These are phyloP conservation scores for Xylocampa areola DNA, from an alignment of 2,888 invertebrate genomes.

Conservation along the genomic window DNA sequence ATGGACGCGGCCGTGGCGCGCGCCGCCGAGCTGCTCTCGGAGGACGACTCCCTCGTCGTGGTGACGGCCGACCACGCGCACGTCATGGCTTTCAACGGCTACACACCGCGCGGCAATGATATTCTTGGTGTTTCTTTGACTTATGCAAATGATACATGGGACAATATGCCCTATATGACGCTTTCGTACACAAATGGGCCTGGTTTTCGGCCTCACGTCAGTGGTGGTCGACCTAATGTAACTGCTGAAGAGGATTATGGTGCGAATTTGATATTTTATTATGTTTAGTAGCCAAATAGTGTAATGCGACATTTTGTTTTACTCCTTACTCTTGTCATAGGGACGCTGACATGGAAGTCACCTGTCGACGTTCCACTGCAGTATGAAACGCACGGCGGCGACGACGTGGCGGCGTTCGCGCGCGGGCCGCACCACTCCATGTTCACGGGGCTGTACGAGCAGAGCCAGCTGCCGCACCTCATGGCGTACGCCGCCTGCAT, in stretches of 20 bases:
- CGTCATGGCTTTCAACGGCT: slow-evolving; percentile 92
- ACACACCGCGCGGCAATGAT: slow-evolving; percentile 86
- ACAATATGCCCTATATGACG: slow-evolving; percentile 83
- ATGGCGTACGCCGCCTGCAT: slow-evolving; percentile 93
- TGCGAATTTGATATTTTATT: slow-evolving; percentile 18
- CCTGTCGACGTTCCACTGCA: slow-evolving; percentile 91
- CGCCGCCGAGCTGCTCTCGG: slow-evolving; percentile 81
- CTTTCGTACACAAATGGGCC: slow-evolving; percentile 91
- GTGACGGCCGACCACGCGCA: slow-evolving; percentile 94
- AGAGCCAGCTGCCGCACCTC: slow-evolving; percentile 94
- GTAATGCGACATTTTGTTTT: background rate
- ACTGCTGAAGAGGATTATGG: slow-evolving; percentile 33
- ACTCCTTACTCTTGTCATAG: slow-evolving; percentile 11
- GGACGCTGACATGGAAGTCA: slow-evolving; percentile 59
- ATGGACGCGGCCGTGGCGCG: slow-evolving; percentile 88
- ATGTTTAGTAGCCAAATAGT: background rate
- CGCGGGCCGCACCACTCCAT: slow-evolving; percentile 93
- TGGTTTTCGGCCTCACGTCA: slow-evolving; percentile 39
- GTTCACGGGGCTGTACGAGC: slow-evolving; percentile 94
- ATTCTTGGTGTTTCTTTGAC: slow-evolving; percentile 60
- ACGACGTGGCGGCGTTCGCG: slow-evolving; percentile 94
- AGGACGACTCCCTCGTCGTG: slow-evolving; percentile 92
- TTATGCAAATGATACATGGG: background rate
- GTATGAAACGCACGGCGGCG: slow-evolving; percentile 93
- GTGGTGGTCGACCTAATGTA: slow-evolving; percentile 33